Percentiles rank a stretch among this genome's conserved stretches.
These are phyloP conservation scores for Ophiodon elongatus DNA, from an alignment of 2,113 vertebrate genomes.

Conservation along the genomic window DNA sequence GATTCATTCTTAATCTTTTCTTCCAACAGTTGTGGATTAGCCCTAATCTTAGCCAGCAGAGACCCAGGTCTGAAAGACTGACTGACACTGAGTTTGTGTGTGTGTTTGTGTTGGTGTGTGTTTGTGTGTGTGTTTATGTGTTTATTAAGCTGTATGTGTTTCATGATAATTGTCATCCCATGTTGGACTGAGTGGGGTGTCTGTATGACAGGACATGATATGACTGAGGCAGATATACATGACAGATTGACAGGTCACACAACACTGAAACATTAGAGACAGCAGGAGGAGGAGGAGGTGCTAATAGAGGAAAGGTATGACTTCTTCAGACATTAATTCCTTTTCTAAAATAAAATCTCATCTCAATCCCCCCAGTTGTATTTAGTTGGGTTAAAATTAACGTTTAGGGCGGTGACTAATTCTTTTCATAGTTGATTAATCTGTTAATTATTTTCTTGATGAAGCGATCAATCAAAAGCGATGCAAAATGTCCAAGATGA, in stretches of 20 bases:
- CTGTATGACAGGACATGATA: slow-evolving; percentile 57
- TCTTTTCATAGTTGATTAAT: neutral
- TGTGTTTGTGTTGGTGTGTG: slow-evolving; percentile 27
- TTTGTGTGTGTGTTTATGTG: slow-evolving; percentile 30
- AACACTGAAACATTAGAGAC: slow-evolving; percentile 39
- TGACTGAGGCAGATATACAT: slow-evolving; percentile 44
- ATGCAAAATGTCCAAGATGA: neutral
- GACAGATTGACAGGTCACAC: slow-evolving; percentile 59
- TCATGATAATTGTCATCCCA: slow-evolving; percentile 67
- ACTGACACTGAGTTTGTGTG: slow-evolving; percentile 54
- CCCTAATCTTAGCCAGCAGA: slow-evolving; percentile 75
- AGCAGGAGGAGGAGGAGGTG: slow-evolving; percentile 1
- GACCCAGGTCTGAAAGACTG: slow-evolving; percentile 65
- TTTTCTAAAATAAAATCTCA: slow-evolving; percentile 5
- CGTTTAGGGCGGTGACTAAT: neutral
- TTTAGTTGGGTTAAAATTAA: neutral
- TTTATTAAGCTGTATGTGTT: slow-evolving; percentile 50
- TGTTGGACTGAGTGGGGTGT: slow-evolving; percentile 26
- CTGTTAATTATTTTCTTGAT: neutral
- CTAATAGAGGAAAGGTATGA: neutral
- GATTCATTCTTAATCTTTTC: slow-evolving; percentile 81
- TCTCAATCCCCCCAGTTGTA: neutral
- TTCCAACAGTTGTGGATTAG: slow-evolving; percentile 81
- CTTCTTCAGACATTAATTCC: slow-evolving; percentile 1
- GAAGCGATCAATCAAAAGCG: neutral